These are phyloP conservation scores for Danio rerio DNA, from an alignment of 2,113 vertebrate species.

Conservation along the genomic window GRCz12tu NC_133197.1:34062001-34062500, in stretches of 20 bases:
- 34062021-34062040: too few species aligned
- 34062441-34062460: conserved; percentile 29
- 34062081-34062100: too few species aligned
- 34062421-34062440: conserved; percentile 2
- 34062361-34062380: conserved; percentile 12
- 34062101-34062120: too few species aligned
- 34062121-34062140: too few species aligned
- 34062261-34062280: background rate
- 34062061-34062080: too few species aligned
- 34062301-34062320: background rate
- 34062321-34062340: background rate
- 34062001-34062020: too few species aligned
- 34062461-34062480: conserved; percentile 33
- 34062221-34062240: background rate
- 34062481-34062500: conserved; percentile 31
- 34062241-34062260: background rate
- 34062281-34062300: conserved; percentile 16
- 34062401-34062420: conserved; percentile 36
- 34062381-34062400: background rate
- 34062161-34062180: background rate
- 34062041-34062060: too few species aligned
- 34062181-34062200: background rate
- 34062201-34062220: background rate
- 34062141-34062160: background rate
- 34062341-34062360: background rate